Percentiles rank a stretch among this genome's conserved stretches.
Conservation (phyloP, 53 echinoderm and acorn worm species). For the Echinarachnius parma region DNA sequence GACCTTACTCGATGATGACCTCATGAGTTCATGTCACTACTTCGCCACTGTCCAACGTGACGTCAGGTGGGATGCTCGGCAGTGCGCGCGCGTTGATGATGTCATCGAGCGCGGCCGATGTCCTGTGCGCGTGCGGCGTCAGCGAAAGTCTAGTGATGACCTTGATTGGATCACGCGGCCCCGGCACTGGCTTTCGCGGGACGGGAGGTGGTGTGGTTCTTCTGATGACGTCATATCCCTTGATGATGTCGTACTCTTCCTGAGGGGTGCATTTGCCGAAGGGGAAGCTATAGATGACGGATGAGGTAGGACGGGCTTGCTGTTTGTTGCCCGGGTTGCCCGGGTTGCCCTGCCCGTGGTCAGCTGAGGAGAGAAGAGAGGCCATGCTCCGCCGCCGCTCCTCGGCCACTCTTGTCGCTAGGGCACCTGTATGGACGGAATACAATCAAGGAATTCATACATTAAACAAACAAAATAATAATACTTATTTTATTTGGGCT, state of each 20-base stretch:
- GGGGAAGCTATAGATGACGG: slow-evolving; percentile 32
- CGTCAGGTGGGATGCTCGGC: slow-evolving; percentile 9
- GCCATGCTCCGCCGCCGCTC: slow-evolving; percentile 33
- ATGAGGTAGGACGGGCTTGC: slow-evolving; percentile 19
- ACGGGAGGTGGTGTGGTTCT: background rate
- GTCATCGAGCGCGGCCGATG: no score
- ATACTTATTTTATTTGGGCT: no score
- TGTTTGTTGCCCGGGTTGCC: no score
- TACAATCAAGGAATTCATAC: no score
- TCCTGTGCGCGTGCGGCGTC: slow-evolving; percentile 20
- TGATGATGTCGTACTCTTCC: slow-evolving; percentile 37
- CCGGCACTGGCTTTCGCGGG: slow-evolving; percentile 6
- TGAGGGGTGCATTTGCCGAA: slow-evolving; percentile 20
- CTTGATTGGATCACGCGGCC: slow-evolving; percentile 30
- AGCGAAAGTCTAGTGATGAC: slow-evolving; percentile 25
- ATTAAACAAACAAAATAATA: no score
- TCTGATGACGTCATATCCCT: slow-evolving; percentile 33
- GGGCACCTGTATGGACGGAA: slow-evolving; percentile 30
- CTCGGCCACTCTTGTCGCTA: slow-evolving; percentile 34
- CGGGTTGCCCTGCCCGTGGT: no score
- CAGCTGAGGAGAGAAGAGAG: slow-evolving; percentile 4
- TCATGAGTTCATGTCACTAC: slow-evolving; percentile 10
- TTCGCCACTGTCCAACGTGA: slow-evolving; percentile 14
- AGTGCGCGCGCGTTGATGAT: no score
- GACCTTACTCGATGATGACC: no score